Evolutionary conservation across 2,888 invertebrate species (phyloP), one percentile per base, ranked within the genome.

Genomic region (Melanchra persicariae): DNA sequence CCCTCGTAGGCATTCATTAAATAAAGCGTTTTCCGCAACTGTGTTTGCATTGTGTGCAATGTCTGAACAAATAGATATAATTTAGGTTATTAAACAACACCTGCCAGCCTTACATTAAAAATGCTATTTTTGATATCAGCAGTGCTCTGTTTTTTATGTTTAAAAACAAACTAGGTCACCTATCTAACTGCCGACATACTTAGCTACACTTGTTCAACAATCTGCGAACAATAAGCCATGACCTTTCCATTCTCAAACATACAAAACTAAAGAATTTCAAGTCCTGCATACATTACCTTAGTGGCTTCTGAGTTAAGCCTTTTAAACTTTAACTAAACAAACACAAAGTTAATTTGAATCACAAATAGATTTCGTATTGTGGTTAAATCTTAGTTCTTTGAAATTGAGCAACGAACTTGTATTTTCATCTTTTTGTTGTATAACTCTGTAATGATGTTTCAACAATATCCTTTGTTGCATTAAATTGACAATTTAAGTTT

Each of bases 291-390:
- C 30, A 81, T 81, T 76, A 64, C 5, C 15, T 30, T 63, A 51
- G 37, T 69, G 15, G 66, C 52, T 76, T 45, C 37, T 26, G 45
- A 71, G 64, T 71, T 60, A 72, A 65, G 65, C 45, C 60, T 71
- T 67, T 80, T 70, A 57, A 80, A 81, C 61, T 65, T 12, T 58
- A 67, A 70, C 66, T 69, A 55, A 81, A 80, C 81, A 81, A 72
- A 81, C 51, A 66, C 54, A 84, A 79, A 83, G 71, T 70, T 66
- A 57, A 83, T 83, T 83, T 83, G 79, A 83, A 79, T 83, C 62
- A 79, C 83, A 83, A 83, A 83, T 76, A 76, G 45, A 81, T 59
- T 66, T 30, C 60, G 70, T 60, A 79, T 74, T 63, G 67, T 75
- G 64, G 52, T 51, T 63, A 68, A 77, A 62, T 68, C 60, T 74